Evolutionary conservation across 2,113 vertebrate species (phyloP), one percentile per base, ranked within the genome.

Genomic region (Campylomormyrus numenius): DNA sequence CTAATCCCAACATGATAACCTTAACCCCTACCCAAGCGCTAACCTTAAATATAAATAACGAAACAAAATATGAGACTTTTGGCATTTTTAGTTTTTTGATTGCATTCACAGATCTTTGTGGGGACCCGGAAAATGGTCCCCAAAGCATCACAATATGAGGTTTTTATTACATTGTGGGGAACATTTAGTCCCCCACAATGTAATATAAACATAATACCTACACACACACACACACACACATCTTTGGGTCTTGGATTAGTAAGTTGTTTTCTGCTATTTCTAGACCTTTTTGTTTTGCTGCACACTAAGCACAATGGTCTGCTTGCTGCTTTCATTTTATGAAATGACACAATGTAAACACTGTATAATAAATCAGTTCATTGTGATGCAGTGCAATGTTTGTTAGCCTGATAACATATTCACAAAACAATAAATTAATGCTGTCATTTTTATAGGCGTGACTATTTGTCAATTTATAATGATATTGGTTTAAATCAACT

Each of bases 341-440:
- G 56, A 62, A 62, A 42, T 85, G 46, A 49, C 35, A 19, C 13
- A 24, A 85, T 85, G 83, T 85, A 85, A 85, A 48, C 46, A 85
- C 66, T 13, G 66, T 77, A 77, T 49, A 48, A 48, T 85, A 27
- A 42, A 85, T 85, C n/a, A 13, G 46, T 5, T 45, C 15, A 85
- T n/a, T 48, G 21, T 50, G 17, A 46, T 85, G 84, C 21, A 86
- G 84, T 48, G 84, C 24, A 27, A 49, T 86, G 45, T 27, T 86
- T 48, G 45, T 27, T 86, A 86, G 84, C 84, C 24, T 85, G 45
- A n/a, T 24, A 45, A 85, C 83, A 85, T 85, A 85, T 85, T 85
- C 21, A 49, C 46, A 48, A 50, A 19, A 48, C 45, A 21, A 86
- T 49, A 48, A 48, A 27, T 86, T 50, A n/a, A 86, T 86, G 46